Conservation (phyloP, 2,888 invertebrate species). For the Heliconius ismenius region DNA sequence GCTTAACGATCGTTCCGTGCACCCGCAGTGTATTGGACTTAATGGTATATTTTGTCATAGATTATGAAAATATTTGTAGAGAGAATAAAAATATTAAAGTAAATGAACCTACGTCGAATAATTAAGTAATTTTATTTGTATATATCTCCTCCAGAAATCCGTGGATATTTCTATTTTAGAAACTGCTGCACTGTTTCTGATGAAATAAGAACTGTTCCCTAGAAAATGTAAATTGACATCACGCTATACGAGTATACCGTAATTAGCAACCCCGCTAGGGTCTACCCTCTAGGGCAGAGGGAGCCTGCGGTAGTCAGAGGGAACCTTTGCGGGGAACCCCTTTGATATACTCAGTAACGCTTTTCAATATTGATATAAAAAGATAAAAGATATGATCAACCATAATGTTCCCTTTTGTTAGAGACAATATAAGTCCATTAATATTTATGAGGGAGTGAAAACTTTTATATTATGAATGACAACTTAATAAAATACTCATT, state of each 20-base stretch:
- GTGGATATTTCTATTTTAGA: too few relatives aligned
- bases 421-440: conserved; percentile 13
- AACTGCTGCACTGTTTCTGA: too few relatives aligned
- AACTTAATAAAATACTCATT: conserved; percentile 6
- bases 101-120: not conserved
- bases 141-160: too few relatives aligned
- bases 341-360: not conserved
- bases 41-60: conserved; percentile 47
- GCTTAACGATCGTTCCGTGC: conserved; percentile 63
- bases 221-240: too few relatives aligned
- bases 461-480: conserved; percentile 16
- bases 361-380: not conserved
- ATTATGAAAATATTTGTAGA: conserved; percentile 21
- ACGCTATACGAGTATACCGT: too few relatives aligned
- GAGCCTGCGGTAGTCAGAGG: too few relatives aligned
- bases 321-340: too few relatives aligned
- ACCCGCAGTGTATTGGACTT: conserved; percentile 44
- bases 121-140: too few relatives aligned
- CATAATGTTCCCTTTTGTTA: not conserved
- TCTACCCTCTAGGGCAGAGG: too few relatives aligned
- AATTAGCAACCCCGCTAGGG: too few relatives aligned
- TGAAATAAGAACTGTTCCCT: too few relatives aligned
- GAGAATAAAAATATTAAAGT: not conserved
- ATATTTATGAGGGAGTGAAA: conserved; percentile 13
- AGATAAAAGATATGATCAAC: not conserved